Percentiles rank a stretch among this genome's conserved stretches.
phyloP scores from a whole-genome alignment of 2,888 invertebrate species.

The Calameuta idolon region DNA sequence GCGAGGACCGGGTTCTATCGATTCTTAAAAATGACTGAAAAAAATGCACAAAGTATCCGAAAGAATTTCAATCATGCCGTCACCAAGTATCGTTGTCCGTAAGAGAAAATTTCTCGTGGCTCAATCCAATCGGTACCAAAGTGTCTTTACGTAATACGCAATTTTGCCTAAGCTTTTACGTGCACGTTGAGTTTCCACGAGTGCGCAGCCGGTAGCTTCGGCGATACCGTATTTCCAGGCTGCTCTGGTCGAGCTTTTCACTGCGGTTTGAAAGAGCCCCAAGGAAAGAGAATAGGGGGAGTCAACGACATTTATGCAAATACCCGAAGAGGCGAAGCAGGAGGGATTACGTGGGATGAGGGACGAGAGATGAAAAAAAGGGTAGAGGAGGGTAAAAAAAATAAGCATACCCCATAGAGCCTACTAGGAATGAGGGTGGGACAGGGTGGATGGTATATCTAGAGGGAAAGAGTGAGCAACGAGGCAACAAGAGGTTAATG shows the following conservation, averaged over 20 bases:
- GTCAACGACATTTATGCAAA: conserved; percentile 4
- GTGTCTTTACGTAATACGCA: not conserved
- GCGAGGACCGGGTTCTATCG: not conserved
- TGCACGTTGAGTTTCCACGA: not conserved
- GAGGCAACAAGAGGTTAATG: conserved; percentile 42
- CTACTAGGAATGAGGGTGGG: not conserved
- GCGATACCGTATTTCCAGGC: not conserved
- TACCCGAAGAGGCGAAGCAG: not conserved
- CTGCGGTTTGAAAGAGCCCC: conserved; percentile 3
- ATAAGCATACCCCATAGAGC: not conserved
- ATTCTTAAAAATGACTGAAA: not conserved
- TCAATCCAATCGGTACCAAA: not conserved
- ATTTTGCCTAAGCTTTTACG: not conserved
- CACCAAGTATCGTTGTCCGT: not conserved
- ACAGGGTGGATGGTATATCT: not conserved
- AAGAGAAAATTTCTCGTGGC: not conserved
- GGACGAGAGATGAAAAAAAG: not conserved
- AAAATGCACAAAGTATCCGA: not conserved
- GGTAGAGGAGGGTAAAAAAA: not conserved
- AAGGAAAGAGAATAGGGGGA: not conserved
- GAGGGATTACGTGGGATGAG: not conserved
- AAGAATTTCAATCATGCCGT: not conserved
- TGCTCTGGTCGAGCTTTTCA: not conserved
- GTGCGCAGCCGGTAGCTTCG: not conserved
- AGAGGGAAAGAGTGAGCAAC: not conserved